These are phyloP conservation scores for Brachyhypopomus occidentalis DNA, from an alignment of 2,113 vertebrate genomes.

Conservation along the genomic window DNA sequence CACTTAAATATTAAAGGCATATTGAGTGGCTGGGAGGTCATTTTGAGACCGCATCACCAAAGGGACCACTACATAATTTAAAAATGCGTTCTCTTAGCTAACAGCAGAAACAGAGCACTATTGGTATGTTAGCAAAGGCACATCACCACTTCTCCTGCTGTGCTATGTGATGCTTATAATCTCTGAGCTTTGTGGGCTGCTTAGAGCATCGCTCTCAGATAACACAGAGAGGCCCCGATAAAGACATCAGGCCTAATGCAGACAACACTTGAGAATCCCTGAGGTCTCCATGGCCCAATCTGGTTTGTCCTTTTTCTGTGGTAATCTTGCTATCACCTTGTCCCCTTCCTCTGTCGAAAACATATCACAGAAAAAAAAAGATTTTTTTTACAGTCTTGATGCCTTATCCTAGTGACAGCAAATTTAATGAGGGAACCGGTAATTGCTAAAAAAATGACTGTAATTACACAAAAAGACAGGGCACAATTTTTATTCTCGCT, in stretches of 20 bases:
- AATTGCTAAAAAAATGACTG: constrained; percentile 53
- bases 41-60: too few relatives aligned
- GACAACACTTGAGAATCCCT: constrained; percentile 1
- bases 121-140: not conserved
- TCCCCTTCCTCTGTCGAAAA: constrained; percentile 36
- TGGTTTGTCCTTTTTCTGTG: constrained; percentile 3
- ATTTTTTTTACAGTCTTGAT: constrained; percentile 37
- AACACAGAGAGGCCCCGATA: constrained; percentile 13
- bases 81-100: too few relatives aligned
- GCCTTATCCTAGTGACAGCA: constrained; percentile 41
- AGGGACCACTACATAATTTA: too few relatives aligned
- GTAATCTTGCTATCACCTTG: constrained; percentile 46
- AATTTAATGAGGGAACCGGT: constrained; percentile 47
- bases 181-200: not conserved
- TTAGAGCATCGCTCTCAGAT: constrained; percentile 12
- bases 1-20: not conserved
- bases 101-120: not conserved
- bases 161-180: not conserved
- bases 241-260: constrained; percentile 15
- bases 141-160: not conserved
- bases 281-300: constrained; percentile 17
- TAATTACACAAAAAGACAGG: constrained; percentile 52
- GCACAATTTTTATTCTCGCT: constrained; percentile 19
- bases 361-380: constrained; percentile 2
- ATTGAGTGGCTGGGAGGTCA: not conserved